Evolutionary conservation across 2,797 vertebrate species (phyloP).

Genomic region (Lutjanus argentimaculatus): DNA sequence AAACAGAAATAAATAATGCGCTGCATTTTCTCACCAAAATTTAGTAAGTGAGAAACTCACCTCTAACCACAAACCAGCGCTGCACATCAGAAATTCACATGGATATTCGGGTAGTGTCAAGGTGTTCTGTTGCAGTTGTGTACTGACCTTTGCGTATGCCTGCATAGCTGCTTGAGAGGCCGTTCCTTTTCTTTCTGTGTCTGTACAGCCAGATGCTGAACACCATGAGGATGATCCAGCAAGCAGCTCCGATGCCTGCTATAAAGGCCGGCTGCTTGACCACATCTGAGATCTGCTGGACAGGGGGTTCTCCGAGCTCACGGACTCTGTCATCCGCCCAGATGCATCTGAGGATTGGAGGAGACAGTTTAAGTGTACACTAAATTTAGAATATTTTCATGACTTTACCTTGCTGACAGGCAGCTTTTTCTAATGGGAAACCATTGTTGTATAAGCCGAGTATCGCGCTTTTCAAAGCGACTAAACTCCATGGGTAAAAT

Average conservation of each 20-base stretch:
- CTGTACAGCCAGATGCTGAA: conserved; percentile 99
- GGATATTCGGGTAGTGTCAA: neutral
- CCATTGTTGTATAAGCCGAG: no score
- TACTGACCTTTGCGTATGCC: conserved; percentile 96
- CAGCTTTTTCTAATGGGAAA: no score
- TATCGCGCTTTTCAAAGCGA: no score
- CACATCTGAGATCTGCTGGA: conserved; percentile 99
- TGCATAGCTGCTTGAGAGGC: conserved; percentile 95
- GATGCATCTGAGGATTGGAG: conserved; percentile 75
- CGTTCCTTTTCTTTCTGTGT: conserved; percentile 95
- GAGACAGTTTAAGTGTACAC: neutral
- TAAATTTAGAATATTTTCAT: no score
- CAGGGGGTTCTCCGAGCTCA: conserved; percentile 83
- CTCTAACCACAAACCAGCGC: neutral
- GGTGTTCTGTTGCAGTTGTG: neutral
- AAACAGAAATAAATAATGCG: conserved; percentile 10
- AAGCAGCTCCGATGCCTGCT: conserved; percentile 97
- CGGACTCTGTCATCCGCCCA: conserved; percentile 78
- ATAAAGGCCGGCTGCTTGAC: conserved; percentile 98
- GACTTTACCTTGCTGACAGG: no score
- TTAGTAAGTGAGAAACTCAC: neutral
- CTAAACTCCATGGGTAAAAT: no score
- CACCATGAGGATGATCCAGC: conserved; percentile 99
- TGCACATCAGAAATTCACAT: neutral
- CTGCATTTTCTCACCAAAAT: neutral